Evolutionary conservation across 23 tunicate genomes (phyloP), one percentile per base, ranked within the genome.

Genomic region (Ascidia mentula): DNA sequence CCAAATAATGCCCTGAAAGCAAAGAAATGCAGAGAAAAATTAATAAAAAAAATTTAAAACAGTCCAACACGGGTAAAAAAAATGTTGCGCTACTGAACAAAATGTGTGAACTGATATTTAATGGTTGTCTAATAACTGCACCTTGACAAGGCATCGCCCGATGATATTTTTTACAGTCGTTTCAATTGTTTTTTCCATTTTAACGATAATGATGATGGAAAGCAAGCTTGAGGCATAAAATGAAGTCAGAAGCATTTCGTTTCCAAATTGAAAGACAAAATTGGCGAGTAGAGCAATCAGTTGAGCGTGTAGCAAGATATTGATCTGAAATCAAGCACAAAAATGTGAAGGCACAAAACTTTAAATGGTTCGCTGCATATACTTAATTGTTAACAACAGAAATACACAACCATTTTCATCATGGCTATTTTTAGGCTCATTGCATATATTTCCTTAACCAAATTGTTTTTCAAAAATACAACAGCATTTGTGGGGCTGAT

Each of bases 191-290:
- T 69, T 38, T 76, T 93, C 98, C 80, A 88, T 42, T 53, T 79
- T 59, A 6, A 93, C 93, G 46, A 93, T 84, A 9, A 46, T 60
- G 59, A 88, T n/a, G 26, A 93, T 72, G 8, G 87, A 33, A 22
- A 96, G 72, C 13, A 96, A 72, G 69, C 97, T 91, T 2, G 99
- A 96, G 22, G 99, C 99, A 72, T 91, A 96, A 39, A 96, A 96
- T 34, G 99, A 96, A 18, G 99, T 96, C 24, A 96, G 80, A 71
- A 96, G 82, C 99, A 96, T 96, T 40, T 91, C 90, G 72, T 96
- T 96, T 61, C 99, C 99, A 81, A 81, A 96, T 72, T 96, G 99
- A 42, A 96, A 89, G 0, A 96, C 94, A 40, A 82, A 96, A 61
- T 96, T 96, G 46, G 89, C 87, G 18, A 85, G 72, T 3, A 96